These are phyloP conservation scores for Yasuhikotakia modesta DNA, from an alignment of 2,797 vertebrate species.

Conservation along the genomic window DNA sequence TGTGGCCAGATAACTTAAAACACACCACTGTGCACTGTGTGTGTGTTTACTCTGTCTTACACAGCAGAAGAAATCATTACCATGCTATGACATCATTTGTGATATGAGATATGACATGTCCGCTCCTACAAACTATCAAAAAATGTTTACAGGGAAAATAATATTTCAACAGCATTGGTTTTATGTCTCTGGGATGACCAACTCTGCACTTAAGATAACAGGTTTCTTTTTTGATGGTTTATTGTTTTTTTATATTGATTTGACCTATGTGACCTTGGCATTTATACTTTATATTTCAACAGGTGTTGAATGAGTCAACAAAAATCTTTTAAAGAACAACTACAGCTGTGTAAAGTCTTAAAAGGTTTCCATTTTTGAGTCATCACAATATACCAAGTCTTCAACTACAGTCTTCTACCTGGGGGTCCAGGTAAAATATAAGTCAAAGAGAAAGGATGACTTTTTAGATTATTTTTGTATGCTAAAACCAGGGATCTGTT, in stretches of 20 bases:
- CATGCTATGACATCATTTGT: neutral
- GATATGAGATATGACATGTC: slow-evolving; percentile 1
- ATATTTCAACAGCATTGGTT: slow-evolving; percentile 70
- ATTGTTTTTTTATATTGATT: neutral
- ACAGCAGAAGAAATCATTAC: neutral
- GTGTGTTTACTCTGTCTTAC: neutral
- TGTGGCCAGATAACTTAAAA: slow-evolving; percentile 15
- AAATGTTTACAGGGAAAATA: slow-evolving; percentile 12
- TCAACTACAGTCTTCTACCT: slow-evolving; percentile 68
- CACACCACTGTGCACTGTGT: neutral
- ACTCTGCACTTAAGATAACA: slow-evolving; percentile 18
- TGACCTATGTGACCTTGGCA: neutral
- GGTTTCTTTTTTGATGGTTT: neutral
- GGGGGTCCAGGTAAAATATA: too few relatives aligned
- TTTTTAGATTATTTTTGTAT: too few relatives aligned
- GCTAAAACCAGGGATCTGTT: too few relatives aligned
- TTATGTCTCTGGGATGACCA: slow-evolving; percentile 6
- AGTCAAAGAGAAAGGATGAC: too few relatives aligned
- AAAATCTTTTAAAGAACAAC: slow-evolving; percentile 63
- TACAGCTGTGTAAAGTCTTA: slow-evolving; percentile 73
- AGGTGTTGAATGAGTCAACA: slow-evolving; percentile 38
- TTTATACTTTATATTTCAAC: neutral
- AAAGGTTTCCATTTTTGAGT: slow-evolving; percentile 72
- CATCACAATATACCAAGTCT: slow-evolving; percentile 73
- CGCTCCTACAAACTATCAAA: neutral